Conservation (phyloP, 2,888 invertebrate genomes). For the Auanema freiburgensis region DNA sequence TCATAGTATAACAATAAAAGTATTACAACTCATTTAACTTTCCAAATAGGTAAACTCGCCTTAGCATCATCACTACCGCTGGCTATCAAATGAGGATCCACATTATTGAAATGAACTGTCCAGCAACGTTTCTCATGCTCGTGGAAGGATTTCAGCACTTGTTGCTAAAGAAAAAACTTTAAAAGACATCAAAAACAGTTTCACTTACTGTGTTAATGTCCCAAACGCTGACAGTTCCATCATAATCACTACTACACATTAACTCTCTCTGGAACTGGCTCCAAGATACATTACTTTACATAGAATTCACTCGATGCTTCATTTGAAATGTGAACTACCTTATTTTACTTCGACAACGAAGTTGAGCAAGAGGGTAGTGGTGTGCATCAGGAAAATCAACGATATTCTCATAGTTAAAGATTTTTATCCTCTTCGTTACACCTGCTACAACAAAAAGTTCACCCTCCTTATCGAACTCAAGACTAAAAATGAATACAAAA, state of each 20-base stretch:
- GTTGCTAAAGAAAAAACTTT: constrained; percentile 1
- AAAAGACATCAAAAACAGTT: background rate
- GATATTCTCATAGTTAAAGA: constrained; percentile 80
- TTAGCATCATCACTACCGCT: constrained; percentile 89
- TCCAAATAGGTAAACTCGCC: constrained; percentile 48
- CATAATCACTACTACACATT: constrained; percentile 88
- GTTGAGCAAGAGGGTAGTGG: constrained; percentile 87
- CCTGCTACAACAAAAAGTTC: constrained; percentile 94
- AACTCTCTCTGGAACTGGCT: constrained; percentile 85
- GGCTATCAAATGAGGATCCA: constrained; percentile 85
- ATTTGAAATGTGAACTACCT: constrained; percentile 64
- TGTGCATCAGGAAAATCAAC: constrained; percentile 76
- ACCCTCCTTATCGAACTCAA: constrained; percentile 93
- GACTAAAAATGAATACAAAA: constrained; percentile 70
- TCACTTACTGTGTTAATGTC: constrained; percentile 74
- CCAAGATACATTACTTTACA: constrained; percentile 83
- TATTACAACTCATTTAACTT: background rate
- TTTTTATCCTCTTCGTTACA: constrained; percentile 89
- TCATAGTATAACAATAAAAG: background rate
- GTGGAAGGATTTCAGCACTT: constrained; percentile 69
- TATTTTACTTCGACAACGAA: constrained; percentile 85
- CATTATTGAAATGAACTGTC: constrained; percentile 91
- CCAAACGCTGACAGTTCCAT: constrained; percentile 90
- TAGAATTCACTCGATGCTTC: too few species aligned
- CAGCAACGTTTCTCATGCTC: constrained; percentile 94